phyloP scores from a whole-genome alignment of 2,113 vertebrate species.

The Lamprotornis superbus region DNA sequence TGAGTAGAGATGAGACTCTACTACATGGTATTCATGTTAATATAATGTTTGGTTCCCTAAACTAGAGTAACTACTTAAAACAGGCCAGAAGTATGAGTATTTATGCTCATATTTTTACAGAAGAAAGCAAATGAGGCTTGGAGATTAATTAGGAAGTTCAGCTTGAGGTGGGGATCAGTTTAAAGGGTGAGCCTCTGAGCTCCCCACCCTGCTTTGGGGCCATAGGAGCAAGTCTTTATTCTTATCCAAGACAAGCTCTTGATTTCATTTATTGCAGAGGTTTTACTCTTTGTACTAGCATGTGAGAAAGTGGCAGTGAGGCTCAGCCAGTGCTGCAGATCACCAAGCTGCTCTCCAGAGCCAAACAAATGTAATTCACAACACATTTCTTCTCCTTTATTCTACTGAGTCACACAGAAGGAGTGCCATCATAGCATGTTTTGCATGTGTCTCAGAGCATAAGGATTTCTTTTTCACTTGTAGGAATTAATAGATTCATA shows the following conservation, averaged over 20 bases:
- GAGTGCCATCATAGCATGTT: neutral
- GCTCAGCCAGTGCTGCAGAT: slow-evolving; percentile 28
- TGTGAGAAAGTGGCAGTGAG: slow-evolving; percentile 39
- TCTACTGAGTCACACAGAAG: slow-evolving; percentile 23
- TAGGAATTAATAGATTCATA: neutral
- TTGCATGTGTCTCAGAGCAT: neutral
- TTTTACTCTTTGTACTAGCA: slow-evolving; percentile 32
- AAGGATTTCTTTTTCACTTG: neutral
- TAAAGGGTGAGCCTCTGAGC: neutral
- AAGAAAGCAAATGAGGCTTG: neutral
- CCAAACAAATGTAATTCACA: slow-evolving; percentile 7
- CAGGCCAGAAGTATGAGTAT: neutral
- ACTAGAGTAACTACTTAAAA: slow-evolving; percentile 12
- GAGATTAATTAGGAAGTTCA: neutral
- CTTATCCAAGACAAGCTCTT: slow-evolving; percentile 4
- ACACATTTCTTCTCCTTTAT: slow-evolving; percentile 37
- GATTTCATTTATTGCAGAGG: slow-evolving; percentile 36
- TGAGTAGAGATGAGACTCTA: neutral
- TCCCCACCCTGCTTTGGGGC: neutral
- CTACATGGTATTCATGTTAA: neutral
- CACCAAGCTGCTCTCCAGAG: slow-evolving; percentile 15
- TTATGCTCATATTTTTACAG: slow-evolving; percentile 1
- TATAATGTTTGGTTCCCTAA: neutral
- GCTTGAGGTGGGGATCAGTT: neutral
- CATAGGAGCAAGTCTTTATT: neutral